Base-by-base conservation (phyloP, 2,113 vertebrate genomes). In the Nesogale talazaci region DNA sequence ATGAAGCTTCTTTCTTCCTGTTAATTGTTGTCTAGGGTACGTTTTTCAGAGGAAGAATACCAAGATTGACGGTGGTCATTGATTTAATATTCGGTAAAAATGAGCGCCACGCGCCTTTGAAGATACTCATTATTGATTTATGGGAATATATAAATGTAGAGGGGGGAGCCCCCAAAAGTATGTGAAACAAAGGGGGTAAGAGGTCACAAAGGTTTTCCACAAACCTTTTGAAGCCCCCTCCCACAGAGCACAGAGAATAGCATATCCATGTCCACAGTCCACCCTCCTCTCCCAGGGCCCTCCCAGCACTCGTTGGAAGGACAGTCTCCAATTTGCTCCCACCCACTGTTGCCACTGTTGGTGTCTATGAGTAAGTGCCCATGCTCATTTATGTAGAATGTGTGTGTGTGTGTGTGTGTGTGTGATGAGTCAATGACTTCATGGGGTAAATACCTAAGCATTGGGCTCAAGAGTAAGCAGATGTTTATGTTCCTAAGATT, bases 31-130 rank as follows among this genome's bases (percentile, higher is more conserved):
- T 89, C 69, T 56, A 69, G 40, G 56, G 25, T 25, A 38, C 61
- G 19, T 59, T 75, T 94, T 93, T 80, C 61, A 79, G 10, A 78
- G 56, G 14, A 29, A 27, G 3, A 86, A 70, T 75, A 75, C 19
- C 8, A 27, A 74, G 40, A 20, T 57, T 63, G 65, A 86, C 19
- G 23, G 72, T 70, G 5, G 65, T 22, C 34, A 52, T 59, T 6
- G 10, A 65, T 80, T 88, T 90, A 31, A 57, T 88, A 90, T 69
- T 38, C 70, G 89, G 89, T n/a, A 10, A 56, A 89, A 86, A 52
- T 31, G 11, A 31, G 38, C 78, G 19, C 29, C 29, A 29, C 67
- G 19, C 31, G 72, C 63, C 67, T 88, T 90, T 23, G 57, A 83
- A 84, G 82, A 31, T 72, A 27, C 14, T 61, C 63, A 63, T 14